Base-by-base conservation (phyloP, 1,140 invertebrate genomes). In the Neodiprion lecontei region DNA sequence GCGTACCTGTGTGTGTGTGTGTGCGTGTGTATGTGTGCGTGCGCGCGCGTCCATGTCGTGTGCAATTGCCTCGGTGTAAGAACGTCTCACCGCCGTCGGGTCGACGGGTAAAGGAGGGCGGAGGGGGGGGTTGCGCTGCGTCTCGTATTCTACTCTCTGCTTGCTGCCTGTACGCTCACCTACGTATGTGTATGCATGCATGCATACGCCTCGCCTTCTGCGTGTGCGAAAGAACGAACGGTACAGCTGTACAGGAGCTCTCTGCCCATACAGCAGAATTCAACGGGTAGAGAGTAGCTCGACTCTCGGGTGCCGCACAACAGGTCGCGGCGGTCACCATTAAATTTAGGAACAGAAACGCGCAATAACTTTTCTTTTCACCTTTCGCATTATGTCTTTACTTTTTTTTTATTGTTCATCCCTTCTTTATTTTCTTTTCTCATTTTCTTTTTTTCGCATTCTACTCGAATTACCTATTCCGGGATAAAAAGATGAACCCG, bases 161-260 rank as follows among this genome's bases (percentile, higher is more conserved):
- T 61, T 61, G n/a, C n/a, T 17, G 53, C n/a, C 53, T 61, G 11
- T 17, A 9, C 53, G 53, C 53, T 61, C n/a, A 7, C n/a, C 53
- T 61, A 5, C 53, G 53, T 61, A 14, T 17, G 53, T 61, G 28
- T 5, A 40, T 40, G 28, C 28, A 40, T 40, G 28, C 28, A 61
- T 17, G 53, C 28, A 40, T 40, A 40, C 28, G 28, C 28, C 28
- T 40, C 28, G 28, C 28, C 28, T 40, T 40, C 28, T 61, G 53
- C 9, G 53, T 61, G 53, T 61, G 53, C 53, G 53, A 61, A 61
- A 61, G 53, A 61, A 61, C 28, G 28, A 61, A 61, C 53, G 53
- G 53, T 61, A 61, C 53, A 61, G n/a, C 28, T 40, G 28, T 40
- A 40, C 28, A 40, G 28, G 28, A 40, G 28, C 28, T 40, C 28